These are phyloP conservation scores for Drosophila neonasuta DNA, from an alignment of 2,888 invertebrate species.

Conservation along the genomic window DNA sequence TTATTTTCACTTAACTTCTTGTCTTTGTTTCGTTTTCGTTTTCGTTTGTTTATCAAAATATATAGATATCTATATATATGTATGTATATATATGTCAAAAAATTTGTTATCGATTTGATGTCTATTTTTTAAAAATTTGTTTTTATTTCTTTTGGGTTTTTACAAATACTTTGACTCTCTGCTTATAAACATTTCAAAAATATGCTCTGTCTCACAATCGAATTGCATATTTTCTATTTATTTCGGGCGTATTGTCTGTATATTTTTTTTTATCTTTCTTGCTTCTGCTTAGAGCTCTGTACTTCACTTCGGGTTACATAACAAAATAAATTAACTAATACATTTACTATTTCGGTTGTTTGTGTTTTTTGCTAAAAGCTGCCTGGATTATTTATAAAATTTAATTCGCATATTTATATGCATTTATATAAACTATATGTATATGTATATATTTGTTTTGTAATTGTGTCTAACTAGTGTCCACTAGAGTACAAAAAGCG, in stretches of 20 bases:
- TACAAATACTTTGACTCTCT: conserved; percentile 63
- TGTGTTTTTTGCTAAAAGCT: conserved; percentile 49
- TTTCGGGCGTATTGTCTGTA: conserved; percentile 65
- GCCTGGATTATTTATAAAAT: conserved; percentile 55
- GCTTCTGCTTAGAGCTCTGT: not conserved
- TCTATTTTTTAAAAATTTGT: conserved; percentile 52
- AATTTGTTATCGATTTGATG: conserved; percentile 54
- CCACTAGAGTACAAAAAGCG: conserved; percentile 67
- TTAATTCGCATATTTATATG: conserved; percentile 38
- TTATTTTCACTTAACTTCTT: conserved; percentile 24
- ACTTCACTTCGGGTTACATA: conserved; percentile 25
- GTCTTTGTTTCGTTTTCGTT: conserved; percentile 11
- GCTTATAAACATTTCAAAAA: conserved; percentile 75
- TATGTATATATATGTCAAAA: conserved; percentile 63
- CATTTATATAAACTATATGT: conserved; percentile 13
- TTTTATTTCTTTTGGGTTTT: conserved; percentile 27
- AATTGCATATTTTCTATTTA: conserved; percentile 67
- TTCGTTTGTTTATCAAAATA: conserved; percentile 65
- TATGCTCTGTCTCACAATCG: conserved; percentile 70
- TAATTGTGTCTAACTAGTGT: conserved; percentile 66
- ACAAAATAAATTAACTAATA: conserved; percentile 43
- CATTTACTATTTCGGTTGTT: not conserved
- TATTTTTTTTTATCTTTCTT: conserved; percentile 52
- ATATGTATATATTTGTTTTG: conserved; percentile 36
- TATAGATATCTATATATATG: conserved; percentile 35